phyloP scores from a whole-genome alignment of 1,140 invertebrate genomes.

The Platorchestia sp. region DNA sequence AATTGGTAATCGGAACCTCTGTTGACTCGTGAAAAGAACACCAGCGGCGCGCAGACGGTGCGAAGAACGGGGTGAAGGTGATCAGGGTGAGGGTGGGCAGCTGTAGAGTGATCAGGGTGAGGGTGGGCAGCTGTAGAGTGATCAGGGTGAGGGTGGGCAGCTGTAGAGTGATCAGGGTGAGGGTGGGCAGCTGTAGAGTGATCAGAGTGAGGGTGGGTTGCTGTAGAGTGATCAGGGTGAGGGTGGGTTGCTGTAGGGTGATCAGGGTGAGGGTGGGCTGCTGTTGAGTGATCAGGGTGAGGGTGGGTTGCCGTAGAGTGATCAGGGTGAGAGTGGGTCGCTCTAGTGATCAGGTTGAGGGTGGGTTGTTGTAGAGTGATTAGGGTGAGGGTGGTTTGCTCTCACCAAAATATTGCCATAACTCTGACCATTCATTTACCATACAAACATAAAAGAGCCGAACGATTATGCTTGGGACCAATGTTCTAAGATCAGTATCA shows the following conservation, averaged over 20 bases:
- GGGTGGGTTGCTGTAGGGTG: neutral
- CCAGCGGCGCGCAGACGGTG: neutral
- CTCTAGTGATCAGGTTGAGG: neutral
- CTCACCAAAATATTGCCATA: no score
- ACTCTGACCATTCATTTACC: no score
- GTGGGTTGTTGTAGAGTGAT: neutral
- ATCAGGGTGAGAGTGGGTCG: neutral
- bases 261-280: neutral
- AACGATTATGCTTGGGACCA: no score
- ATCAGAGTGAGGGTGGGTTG: neutral
- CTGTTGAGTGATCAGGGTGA: neutral
- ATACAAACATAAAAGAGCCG: no score
- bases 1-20: conserved; percentile 1
- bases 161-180: neutral
- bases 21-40: conserved; percentile 15
- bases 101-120: neutral
- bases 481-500: no score
- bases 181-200: neutral
- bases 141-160: neutral
- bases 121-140: no score
- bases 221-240: neutral
- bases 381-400: neutral
- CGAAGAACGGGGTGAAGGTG: neutral
- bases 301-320: no score
- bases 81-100: neutral